A percentile compares a stretch with the other conserved stretches of the same genome.
phyloP scores from a whole-genome alignment of 2,888 invertebrate species.

The Trichogramma evanescens region DNA sequence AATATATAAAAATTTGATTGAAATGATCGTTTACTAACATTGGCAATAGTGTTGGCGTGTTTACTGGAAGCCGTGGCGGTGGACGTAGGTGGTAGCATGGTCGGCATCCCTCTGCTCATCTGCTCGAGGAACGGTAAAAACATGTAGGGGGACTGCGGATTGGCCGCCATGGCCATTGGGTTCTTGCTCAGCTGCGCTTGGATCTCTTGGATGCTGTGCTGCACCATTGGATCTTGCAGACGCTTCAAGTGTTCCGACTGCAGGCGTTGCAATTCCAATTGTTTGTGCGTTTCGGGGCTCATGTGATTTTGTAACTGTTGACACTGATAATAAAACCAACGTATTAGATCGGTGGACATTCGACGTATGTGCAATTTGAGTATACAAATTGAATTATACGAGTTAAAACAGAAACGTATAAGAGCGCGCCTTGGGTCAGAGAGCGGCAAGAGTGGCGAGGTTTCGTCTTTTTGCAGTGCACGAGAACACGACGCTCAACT shows the following conservation, averaged over 20 bases:
- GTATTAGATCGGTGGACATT: too few species aligned
- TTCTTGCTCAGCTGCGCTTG: slow-evolving; percentile 56
- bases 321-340: too few species aligned
- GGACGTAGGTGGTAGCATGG: slow-evolving; percentile 42
- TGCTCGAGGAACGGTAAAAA: slow-evolving; percentile 63
- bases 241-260: slow-evolving; percentile 61
- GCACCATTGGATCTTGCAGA: slow-evolving; percentile 54
- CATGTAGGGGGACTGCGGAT: slow-evolving; percentile 60
- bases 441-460: neutral
- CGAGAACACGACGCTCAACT: neutral
- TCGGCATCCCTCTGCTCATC: slow-evolving; percentile 36
- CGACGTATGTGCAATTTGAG: neutral
- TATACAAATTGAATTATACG: slow-evolving; percentile 41
- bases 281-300: slow-evolving; percentile 52
- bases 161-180: slow-evolving; percentile 53
- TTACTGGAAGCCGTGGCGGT: slow-evolving; percentile 43
- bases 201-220: slow-evolving; percentile 56
- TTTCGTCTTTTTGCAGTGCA: neutral
- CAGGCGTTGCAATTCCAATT: slow-evolving; percentile 65
- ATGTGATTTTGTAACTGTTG: slow-evolving; percentile 19
- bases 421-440: neutral
- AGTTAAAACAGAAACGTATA: neutral
- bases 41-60: slow-evolving; percentile 45
- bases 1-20: too few species aligned
- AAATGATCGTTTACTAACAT: slow-evolving; percentile 16